Conservation (phyloP, 2,113 vertebrate genomes). For the Tachysurus fulvidraco region DNA sequence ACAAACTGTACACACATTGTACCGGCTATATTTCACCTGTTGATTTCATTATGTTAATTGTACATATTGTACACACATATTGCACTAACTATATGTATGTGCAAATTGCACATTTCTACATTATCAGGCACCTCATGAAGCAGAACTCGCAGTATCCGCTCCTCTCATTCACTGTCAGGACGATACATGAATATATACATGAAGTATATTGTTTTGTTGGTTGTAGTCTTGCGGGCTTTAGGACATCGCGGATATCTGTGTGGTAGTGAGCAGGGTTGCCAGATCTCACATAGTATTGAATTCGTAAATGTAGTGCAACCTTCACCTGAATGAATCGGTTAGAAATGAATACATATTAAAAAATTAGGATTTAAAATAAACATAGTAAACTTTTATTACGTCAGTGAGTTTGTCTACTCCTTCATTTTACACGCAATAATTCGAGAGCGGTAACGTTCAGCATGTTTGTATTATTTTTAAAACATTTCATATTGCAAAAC, state of each 20-base stretch:
- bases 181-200: no score
- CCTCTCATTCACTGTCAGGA: no score
- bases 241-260: conserved; percentile 28
- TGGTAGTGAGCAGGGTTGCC: background rate
- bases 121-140: no score
- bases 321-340: background rate
- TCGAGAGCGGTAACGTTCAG: background rate
- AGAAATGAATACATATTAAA: background rate
- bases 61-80: no score
- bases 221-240: conserved; percentile 25
- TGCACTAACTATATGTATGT: no score
- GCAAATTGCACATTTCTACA: no score
- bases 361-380: background rate
- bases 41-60: no score
- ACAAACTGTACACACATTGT: no score
- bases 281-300: background rate
- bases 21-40: no score
- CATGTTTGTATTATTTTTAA: background rate
- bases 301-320: background rate
- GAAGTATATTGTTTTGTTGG: background rate
- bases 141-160: no score
- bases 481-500: background rate
- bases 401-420: background rate
- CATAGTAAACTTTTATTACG: background rate
- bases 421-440: background rate